Percentiles rank a stretch among this genome's conserved stretches.
phyloP scores from a whole-genome alignment of 2,113 vertebrate species.

The Boleophthalmus pectinirostris region DNA sequence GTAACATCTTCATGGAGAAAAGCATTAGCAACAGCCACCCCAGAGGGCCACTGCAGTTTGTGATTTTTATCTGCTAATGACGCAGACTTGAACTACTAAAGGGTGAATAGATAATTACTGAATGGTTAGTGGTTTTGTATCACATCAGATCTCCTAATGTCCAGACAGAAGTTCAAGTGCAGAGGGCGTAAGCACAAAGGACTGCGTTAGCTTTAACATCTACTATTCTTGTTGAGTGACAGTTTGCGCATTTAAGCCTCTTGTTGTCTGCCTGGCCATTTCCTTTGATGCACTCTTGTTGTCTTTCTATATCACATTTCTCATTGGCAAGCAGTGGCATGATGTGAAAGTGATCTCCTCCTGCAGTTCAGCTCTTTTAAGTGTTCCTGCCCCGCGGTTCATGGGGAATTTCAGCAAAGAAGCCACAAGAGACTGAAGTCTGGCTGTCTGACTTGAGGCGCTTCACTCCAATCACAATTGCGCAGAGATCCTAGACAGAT shows the following conservation, averaged over 20 bases:
- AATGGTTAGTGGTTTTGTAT: too few relatives aligned
- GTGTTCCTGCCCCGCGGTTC: slow-evolving; percentile 13
- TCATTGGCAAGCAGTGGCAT: slow-evolving; percentile 9
- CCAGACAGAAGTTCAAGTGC: slow-evolving; percentile 19
- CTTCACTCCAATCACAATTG: slow-evolving; percentile 20
- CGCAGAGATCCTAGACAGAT: slow-evolving; percentile 39
- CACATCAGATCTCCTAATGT: slow-evolving; percentile 47
- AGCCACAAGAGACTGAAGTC: slow-evolving; percentile 23
- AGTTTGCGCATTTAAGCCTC: slow-evolving; percentile 11
- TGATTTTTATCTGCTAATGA: too few relatives aligned
- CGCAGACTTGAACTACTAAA: slow-evolving; percentile 9
- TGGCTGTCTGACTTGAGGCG: slow-evolving; percentile 27
- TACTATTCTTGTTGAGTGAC: neutral
- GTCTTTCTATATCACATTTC: neutral
- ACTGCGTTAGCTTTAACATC: neutral
- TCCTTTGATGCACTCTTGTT: neutral
- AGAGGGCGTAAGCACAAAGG: neutral
- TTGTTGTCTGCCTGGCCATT: neutral
- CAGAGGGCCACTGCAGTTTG: too few relatives aligned
- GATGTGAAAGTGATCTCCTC: slow-evolving; percentile 11
- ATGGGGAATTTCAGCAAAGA: slow-evolving; percentile 12
- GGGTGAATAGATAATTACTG: too few relatives aligned
- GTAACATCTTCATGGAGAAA: too few relatives aligned
- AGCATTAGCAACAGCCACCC: too few relatives aligned
- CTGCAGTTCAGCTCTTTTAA: neutral